Base-by-base conservation (phyloP, 2,797 vertebrate species). In the Sebastes steindachneri region DNA sequence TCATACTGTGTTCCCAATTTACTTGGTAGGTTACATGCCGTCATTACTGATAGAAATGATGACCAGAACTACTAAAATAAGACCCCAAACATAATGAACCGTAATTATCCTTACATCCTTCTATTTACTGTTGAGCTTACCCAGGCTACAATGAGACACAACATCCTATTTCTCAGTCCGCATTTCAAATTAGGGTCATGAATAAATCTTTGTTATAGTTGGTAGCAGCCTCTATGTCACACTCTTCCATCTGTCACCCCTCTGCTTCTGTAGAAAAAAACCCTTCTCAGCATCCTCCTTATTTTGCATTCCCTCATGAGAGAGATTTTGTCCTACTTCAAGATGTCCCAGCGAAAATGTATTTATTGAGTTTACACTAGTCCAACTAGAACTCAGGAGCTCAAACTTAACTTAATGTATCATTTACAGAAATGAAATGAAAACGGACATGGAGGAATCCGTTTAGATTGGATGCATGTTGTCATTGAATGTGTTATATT, bases 161-260 rank as follows among this genome's bases (percentile, higher is more conserved):
- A 7, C 69, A 6, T 69, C 25, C 60, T 28, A 12, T 68, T 77
- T 69, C 25, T 78, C 41, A 54, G 51, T 65, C 64, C 51, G 71
- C 41, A 54, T 67, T 67, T 77, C 10, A 63, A 70, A 55, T 73
- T 73, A 88, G 77, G 66, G 68, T 82, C 83, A 79, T 79, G 73
- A 81, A 84, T 87, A 80, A 77, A 79, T 86, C 58, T 73, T 75
- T 79, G 63, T 77, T 78, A 78, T 67, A 68, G 79, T 75, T 51
- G 37, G 14, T 59, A 28, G 10, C 73, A 28, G 10, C 73, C 59
- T 83, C 48, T 63, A 7, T 83, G 69, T 79, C 81, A 63, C 21
- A 31, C 85, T 81, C 85, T 81, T 86, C 80, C 87, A 86, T 90
- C 74, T 93, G 82, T 83, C 82, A 77, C 55, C 73, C 60, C 9